These are phyloP conservation scores for Anticlea derivata DNA, from an alignment of 2,888 invertebrate species.

Conservation along the genomic window DNA sequence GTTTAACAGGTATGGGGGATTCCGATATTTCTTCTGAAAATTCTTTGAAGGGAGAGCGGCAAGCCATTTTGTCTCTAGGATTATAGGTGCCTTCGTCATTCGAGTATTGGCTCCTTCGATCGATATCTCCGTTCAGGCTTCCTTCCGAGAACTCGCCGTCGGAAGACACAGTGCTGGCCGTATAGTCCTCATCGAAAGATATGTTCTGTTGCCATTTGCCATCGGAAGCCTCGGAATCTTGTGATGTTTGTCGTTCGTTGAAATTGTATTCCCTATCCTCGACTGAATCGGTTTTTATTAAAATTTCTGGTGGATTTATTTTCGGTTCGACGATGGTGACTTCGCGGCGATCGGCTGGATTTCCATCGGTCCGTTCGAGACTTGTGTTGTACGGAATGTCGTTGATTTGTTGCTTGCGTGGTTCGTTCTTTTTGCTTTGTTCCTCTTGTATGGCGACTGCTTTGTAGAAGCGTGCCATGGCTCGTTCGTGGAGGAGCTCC, in stretches of 20 bases:
- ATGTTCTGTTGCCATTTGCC: conserved; percentile 74
- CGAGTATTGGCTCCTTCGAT: conserved; percentile 56
- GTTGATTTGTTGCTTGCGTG: conserved; percentile 44
- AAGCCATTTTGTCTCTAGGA: conserved; percentile 82
- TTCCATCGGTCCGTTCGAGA: conserved; percentile 38
- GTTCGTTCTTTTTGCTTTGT: conserved; percentile 66
- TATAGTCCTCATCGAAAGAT: conserved; percentile 85
- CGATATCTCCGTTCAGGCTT: conserved; percentile 65
- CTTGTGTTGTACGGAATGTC: conserved; percentile 67
- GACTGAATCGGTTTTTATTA: conserved; percentile 64
- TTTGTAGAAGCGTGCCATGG: conserved; percentile 92
- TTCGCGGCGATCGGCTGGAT: conserved; percentile 38
- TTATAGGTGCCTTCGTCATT: conserved; percentile 88
- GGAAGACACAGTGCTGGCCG: conserved; percentile 85
- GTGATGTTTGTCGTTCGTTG: conserved; percentile 54
- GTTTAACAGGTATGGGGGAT: conserved; percentile 84
- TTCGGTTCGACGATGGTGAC: conserved; percentile 22
- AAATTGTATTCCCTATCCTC: conserved; percentile 58
- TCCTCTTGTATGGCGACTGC: conserved; percentile 90
- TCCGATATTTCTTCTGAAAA: conserved; percentile 63
- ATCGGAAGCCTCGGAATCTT: conserved; percentile 58
- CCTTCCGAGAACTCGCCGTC: conserved; percentile 73
- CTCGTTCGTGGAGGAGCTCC: conserved; percentile 91
- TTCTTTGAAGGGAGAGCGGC: conserved; percentile 54
- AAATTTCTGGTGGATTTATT: conserved; percentile 54